A percentile compares a stretch with the other conserved stretches of the same genome.
Conservation (phyloP, 2,113 vertebrate genomes). For the Bos javanicus region DNA sequence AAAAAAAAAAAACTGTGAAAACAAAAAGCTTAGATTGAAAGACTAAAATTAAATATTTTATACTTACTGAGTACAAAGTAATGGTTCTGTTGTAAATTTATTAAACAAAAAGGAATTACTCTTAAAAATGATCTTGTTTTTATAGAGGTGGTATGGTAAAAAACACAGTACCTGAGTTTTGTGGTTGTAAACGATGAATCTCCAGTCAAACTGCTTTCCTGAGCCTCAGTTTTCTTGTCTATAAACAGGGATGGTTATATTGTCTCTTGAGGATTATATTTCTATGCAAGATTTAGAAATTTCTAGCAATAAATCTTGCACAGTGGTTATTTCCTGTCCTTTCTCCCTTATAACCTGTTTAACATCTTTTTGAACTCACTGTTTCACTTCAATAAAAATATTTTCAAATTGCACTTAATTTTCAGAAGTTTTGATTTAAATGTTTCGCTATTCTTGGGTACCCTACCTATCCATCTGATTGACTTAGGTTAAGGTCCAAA, state of each 20-base stretch:
- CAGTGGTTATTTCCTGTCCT: not conserved
- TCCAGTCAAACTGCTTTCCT: not conserved
- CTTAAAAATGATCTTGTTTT: not conserved
- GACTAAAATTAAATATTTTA: not conserved
- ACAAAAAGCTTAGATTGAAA: not conserved
- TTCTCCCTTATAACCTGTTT: not conserved
- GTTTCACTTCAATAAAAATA: conserved; percentile 28
- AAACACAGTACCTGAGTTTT: not conserved
- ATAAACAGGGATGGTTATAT: not conserved
- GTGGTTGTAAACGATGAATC: not conserved
- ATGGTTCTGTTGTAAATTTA: not conserved
- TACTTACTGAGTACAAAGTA: not conserved
- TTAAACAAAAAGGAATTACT: not conserved
- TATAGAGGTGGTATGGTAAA: not conserved
- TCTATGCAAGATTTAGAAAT: not conserved
- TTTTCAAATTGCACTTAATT: not conserved
- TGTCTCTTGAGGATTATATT: not conserved
- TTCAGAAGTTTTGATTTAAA: not conserved
- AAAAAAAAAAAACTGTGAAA: not conserved
- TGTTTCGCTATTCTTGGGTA: not conserved
- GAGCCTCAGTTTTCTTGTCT: not conserved
- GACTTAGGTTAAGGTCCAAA: not conserved
- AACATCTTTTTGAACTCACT: not conserved
- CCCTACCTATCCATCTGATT: not conserved
- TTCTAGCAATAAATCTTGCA: not conserved